Conservation (phyloP, 2,888 invertebrate species). For the Eumacrocentrus americanus region DNA sequence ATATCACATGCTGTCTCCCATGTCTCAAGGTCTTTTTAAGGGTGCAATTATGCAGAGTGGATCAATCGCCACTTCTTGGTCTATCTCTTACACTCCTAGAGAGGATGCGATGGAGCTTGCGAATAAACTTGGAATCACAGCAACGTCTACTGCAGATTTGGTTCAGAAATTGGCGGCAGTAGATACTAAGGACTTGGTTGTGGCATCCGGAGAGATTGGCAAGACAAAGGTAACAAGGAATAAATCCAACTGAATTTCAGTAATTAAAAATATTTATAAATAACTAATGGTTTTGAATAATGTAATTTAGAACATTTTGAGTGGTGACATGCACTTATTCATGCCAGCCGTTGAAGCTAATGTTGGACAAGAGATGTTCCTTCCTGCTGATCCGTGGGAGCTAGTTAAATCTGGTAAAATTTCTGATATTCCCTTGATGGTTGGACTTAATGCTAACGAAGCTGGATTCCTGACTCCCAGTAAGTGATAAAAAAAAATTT, state of each 20-base stretch:
- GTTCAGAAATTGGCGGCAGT: slow-evolving; percentile 47
- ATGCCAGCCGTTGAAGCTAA: slow-evolving; percentile 49
- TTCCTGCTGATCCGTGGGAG: slow-evolving; percentile 52
- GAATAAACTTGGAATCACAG: slow-evolving; percentile 49
- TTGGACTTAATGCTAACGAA: slow-evolving; percentile 48
- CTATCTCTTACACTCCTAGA: slow-evolving; percentile 43
- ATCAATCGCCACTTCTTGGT: slow-evolving; percentile 45
- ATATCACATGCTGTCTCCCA: slow-evolving; percentile 53
- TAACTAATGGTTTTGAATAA: neutral
- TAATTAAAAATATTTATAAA: neutral
- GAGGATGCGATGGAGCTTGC: slow-evolving; percentile 52
- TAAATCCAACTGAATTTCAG: neutral
- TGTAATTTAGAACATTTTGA: slow-evolving; percentile 42
- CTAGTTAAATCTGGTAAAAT: slow-evolving; percentile 50
- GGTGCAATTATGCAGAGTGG: slow-evolving; percentile 53
- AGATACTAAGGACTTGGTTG: slow-evolving; percentile 43
- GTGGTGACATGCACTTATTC: slow-evolving; percentile 45
- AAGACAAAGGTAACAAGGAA: slow-evolving; percentile 37
- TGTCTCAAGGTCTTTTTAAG: slow-evolving; percentile 55
- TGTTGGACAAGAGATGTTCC: slow-evolving; percentile 51
- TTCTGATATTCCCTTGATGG: slow-evolving; percentile 50
- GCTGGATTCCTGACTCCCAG: slow-evolving; percentile 40
- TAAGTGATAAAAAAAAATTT: slow-evolving; percentile 29
- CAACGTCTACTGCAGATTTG: slow-evolving; percentile 47
- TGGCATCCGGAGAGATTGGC: slow-evolving; percentile 39